These are phyloP conservation scores for Huso huso DNA, from an alignment of 2,797 vertebrate species.

Conservation along the genomic window DNA sequence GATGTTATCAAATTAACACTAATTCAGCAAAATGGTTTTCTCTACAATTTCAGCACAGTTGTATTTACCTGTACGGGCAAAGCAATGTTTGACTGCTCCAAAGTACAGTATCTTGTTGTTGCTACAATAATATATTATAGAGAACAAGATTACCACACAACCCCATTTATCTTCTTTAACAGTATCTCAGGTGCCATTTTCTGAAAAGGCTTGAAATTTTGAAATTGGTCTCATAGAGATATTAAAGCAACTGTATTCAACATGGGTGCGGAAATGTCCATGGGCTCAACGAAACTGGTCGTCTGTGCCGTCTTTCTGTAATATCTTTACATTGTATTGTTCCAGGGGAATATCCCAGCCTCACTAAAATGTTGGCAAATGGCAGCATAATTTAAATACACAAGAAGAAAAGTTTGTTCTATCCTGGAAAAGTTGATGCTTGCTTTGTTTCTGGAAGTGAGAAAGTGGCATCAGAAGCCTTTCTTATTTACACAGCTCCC, in stretches of 20 bases:
- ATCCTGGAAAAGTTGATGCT: background rate
- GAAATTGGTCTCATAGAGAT: background rate
- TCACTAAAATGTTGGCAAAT: background rate
- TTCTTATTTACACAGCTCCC: background rate
- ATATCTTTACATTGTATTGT: too few relatives aligned
- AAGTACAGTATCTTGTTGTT: slow-evolving; percentile 56
- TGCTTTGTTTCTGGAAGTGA: background rate
- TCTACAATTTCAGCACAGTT: slow-evolving; percentile 61
- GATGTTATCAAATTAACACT: slow-evolving; percentile 72
- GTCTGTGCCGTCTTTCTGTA: too few relatives aligned
- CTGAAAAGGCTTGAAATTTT: slow-evolving; percentile 4
- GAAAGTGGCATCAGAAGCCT: background rate
- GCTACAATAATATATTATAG: slow-evolving; percentile 59
- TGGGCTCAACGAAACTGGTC: too few relatives aligned
- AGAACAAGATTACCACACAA: slow-evolving; percentile 51
- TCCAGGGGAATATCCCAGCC: slow-evolving; percentile 6
- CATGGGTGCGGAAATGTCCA: too few relatives aligned
- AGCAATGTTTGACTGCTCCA: slow-evolving; percentile 64
- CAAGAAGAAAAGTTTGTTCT: background rate
- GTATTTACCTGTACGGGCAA: slow-evolving; percentile 60
- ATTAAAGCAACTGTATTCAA: background rate
- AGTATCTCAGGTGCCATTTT: slow-evolving; percentile 28
- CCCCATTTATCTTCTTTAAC: slow-evolving; percentile 39
- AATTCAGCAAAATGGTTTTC: slow-evolving; percentile 69
- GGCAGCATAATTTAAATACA: background rate